Percentiles rank a stretch among this genome's conserved stretches.
phyloP scores from a whole-genome alignment of 2,888 invertebrate species.

The Sinohyriopsis cumingii region DNA sequence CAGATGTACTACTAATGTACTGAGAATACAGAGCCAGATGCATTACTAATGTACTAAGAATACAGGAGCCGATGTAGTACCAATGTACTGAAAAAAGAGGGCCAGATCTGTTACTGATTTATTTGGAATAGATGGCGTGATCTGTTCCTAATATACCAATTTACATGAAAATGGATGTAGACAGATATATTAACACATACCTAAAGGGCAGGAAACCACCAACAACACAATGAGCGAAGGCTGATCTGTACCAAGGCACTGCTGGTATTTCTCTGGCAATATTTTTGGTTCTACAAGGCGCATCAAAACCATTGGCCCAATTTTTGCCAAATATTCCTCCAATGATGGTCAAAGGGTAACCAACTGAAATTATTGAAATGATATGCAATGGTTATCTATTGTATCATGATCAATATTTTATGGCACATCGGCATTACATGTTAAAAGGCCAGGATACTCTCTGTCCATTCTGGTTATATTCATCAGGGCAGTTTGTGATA shows the following conservation, averaged over 20 bases:
- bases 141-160: background rate
- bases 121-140: background rate
- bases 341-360: constrained; percentile 74
- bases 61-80: no score
- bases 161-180: background rate
- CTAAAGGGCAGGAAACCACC: constrained; percentile 75
- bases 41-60: no score
- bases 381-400: no score
- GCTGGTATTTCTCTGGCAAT: constrained; percentile 74
- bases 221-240: constrained; percentile 72
- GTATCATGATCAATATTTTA: no score
- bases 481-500: no score
- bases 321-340: constrained; percentile 75
- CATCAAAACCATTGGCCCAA: constrained; percentile 72
- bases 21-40: no score
- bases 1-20: no score
- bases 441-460: no score
- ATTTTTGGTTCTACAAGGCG: constrained; percentile 74
- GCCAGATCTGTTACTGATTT: no score
- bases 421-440: no score
- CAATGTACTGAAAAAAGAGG: no score
- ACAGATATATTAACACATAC: constrained; percentile 51
- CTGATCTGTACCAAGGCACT: constrained; percentile 73
- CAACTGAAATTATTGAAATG: constrained; percentile 69
- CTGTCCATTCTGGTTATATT: no score